phyloP scores from a whole-genome alignment of 2,888 invertebrate species.

The Hyalella azteca region DNA sequence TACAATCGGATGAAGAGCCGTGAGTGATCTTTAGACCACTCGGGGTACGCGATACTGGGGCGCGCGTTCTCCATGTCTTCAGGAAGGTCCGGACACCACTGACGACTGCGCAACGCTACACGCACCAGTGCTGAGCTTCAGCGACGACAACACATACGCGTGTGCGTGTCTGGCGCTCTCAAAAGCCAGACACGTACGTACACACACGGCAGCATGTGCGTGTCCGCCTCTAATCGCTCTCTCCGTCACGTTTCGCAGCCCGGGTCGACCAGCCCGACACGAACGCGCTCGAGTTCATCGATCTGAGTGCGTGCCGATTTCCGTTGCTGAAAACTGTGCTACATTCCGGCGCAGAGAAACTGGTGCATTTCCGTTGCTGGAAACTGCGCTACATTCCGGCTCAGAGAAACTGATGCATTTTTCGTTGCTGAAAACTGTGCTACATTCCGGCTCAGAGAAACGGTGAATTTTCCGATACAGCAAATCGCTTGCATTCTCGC shows the following conservation, averaged over 20 bases:
- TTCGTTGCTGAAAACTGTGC: not conserved
- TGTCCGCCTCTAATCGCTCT: not conserved
- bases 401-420: not conserved
- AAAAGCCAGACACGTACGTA: slow-evolving; percentile 23
- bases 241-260: not conserved
- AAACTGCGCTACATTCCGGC: not conserved
- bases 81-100: slow-evolving; percentile 6
- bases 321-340: not conserved
- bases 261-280: not conserved
- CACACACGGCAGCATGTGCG: slow-evolving; percentile 11
- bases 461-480: too few species aligned
- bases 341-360: not conserved
- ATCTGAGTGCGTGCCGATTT: not conserved
- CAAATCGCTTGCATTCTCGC: too few species aligned
- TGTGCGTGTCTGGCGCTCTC: slow-evolving; percentile 12
- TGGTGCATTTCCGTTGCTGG: not conserved
- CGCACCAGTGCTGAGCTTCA: slow-evolving; percentile 13
- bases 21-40: slow-evolving; percentile 26
- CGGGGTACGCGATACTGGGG: slow-evolving; percentile 4
- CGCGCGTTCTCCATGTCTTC: slow-evolving; percentile 19
- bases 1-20: slow-evolving; percentile 15
- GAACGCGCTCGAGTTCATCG: slow-evolving; percentile 9
- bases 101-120: not conserved
- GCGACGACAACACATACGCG: slow-evolving; percentile 6
- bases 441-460: not conserved